Base-by-base conservation (phyloP, 2,888 invertebrate species). In the Eustalomyia histrio region DNA sequence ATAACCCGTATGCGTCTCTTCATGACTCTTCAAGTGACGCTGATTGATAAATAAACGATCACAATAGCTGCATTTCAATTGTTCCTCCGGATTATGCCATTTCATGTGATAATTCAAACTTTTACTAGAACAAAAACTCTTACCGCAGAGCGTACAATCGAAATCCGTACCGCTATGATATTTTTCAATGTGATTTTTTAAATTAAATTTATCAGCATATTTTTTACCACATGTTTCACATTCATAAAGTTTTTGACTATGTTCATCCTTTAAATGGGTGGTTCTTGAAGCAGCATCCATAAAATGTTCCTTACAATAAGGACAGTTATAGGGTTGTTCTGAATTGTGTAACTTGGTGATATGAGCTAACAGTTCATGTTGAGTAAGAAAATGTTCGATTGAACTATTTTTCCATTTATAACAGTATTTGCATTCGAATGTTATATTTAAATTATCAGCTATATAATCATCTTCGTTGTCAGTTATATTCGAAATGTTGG, bases 91-190 rank as follows among this genome's bases (percentile, higher is more conserved):
- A 68, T 86, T 87, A 61, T 88, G 88, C 88, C 88, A 88, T 64
- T 87, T 88, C 86, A 86, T 88, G 73, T 88, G 88, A 64, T 88
- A 88, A 50, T 86, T 88, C 3, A 89, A 82, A 53, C 89, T 89
- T 71, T 89, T 88, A 8, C 87, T 85, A 4, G 89, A 87, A 35
- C 87, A 87, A 78, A 88, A 88, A n/a, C 87, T 88, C 57, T 89
- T 89, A 18, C 85, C 89, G 33, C 88, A 88, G 55, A 85, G 71
- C 0, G 73, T 83, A 76, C 88, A 88, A 74, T 88, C 89, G 24
- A 87, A 88, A 79, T 88, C 88, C 21, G 86, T 86, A 14, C 88
- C 89, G 57, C 88, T 86, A 71, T 88, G 88, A 80, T 87, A 88
- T 73, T 88, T 88, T 79, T 88, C 89, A 1, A 87, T 60, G 53